Base-by-base conservation (phyloP, 2,888 invertebrate species). In the Synanthedon tipuliformis region DNA sequence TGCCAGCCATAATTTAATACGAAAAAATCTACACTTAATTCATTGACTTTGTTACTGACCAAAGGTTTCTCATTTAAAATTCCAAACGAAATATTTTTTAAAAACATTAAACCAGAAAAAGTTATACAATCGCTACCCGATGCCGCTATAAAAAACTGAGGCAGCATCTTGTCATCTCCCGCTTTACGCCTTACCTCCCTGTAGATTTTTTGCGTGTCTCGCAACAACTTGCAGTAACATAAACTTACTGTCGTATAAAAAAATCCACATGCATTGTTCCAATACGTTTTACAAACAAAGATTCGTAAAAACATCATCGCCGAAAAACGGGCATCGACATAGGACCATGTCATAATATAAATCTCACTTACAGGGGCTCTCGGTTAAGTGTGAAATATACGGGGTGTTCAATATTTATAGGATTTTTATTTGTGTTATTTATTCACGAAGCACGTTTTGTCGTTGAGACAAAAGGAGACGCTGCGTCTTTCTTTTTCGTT, bases 391-490 rank as follows among this genome's bases (percentile, higher is more conserved):
- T 85, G 83, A 86, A 85, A 81, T 84, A 83, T 85, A 81, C 77
- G 75, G 69, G 10, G 69, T 75, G 77, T 78, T 83, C 81, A 81
- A 85, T 85, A 84, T 86, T 82, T 86, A 86, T 82, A 81, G 71
- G 75, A 71, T 68, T 83, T 85, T 85, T 84, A 81, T 86, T 85
- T 85, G 75, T 83, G 69, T 79, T 81, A 80, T 85, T 86, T 86
- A 85, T 85, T 83, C 83, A 78, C 66, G 61, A 71, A 71, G 75
- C 80, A 78, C 81, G 77, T 81, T 79, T 75, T 76, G 77, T 75
- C 75, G 71, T 68, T 67, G 75, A 75, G 73, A 80, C 80, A 79
- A 79, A 81, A 75, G 78, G 68, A 69, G 71, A 66, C 55, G 54
- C 63, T 68, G 69, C 66, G 64, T 68, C 71, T 73, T 78, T 83